Percentiles rank a stretch among this genome's conserved stretches.
Conservation (phyloP, 2,113 vertebrate species). For the Indri indri region DNA sequence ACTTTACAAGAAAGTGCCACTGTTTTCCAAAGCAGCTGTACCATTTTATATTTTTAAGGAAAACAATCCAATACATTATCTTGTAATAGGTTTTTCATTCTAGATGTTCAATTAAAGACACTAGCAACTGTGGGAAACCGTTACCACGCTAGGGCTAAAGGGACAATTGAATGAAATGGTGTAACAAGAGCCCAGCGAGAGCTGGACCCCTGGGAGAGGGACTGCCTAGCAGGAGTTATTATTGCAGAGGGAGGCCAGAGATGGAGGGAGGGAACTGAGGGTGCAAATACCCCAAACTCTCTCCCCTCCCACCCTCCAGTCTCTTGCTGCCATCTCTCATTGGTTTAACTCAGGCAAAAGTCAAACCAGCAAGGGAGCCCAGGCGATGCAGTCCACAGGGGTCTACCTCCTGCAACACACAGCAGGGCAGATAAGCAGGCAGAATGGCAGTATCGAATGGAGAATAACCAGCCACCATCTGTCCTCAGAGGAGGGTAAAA, state of each 20-base stretch:
- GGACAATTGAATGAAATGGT: neutral
- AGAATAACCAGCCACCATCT: accelerated
- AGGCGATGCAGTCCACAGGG: neutral
- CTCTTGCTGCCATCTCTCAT: neutral
- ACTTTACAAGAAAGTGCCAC: neutral
- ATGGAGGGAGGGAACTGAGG: accelerated
- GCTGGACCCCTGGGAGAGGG: neutral
- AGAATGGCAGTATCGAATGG: neutral
- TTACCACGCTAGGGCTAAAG: neutral
- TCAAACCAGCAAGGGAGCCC: neutral
- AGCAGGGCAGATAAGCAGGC: neutral
- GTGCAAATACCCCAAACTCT: no score
- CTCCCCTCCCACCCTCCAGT: neutral
- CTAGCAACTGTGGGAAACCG: neutral
- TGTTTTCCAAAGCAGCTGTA: neutral
- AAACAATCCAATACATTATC: neutral
- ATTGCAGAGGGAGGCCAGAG: neutral
- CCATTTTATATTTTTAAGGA: neutral
- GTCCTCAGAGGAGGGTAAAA: neutral
- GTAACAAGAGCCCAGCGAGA: neutral
- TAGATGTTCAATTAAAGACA: neutral
- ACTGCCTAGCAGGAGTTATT: neutral
- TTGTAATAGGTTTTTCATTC: constrained; percentile 12
- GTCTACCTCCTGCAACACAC: neutral
- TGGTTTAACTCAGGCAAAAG: neutral